phyloP scores from a whole-genome alignment of 2,113 vertebrate species.

The Cochlearius cochlearius region DNA sequence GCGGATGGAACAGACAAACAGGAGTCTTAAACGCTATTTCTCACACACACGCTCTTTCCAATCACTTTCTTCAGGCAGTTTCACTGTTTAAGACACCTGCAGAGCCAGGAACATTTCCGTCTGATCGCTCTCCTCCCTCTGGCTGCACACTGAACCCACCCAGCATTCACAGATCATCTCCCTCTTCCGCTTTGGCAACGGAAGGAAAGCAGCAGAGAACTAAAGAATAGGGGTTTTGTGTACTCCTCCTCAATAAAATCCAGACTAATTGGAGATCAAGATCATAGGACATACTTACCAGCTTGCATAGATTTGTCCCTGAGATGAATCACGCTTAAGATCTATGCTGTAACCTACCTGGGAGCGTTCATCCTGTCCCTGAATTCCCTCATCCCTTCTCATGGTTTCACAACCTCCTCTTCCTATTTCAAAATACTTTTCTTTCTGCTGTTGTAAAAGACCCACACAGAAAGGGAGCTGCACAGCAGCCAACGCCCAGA shows the following conservation, averaged over 20 bases:
- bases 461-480: not conserved
- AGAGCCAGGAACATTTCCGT: not conserved
- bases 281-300: not conserved
- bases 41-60: not conserved
- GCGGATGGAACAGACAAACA: not conserved
- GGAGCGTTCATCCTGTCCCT: not conserved
- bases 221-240: not conserved
- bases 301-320: not conserved
- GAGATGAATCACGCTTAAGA: not conserved
- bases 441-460: not conserved
- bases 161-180: not conserved
- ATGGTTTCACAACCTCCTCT: not conserved
- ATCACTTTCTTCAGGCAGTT: not conserved
- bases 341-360: not conserved
- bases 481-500: not conserved
- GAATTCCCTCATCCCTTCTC: not conserved
- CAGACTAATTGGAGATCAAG: not conserved
- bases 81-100: not conserved
- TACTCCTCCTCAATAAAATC: not conserved
- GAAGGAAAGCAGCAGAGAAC: not conserved
- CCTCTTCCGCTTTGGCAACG: not conserved
- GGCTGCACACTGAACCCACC: not conserved
- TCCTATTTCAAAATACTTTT: not conserved
- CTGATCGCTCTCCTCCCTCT: not conserved
- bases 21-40: not conserved